phyloP scores from a whole-genome alignment of 2,888 invertebrate species.

The Drosophila vallismaia region DNA sequence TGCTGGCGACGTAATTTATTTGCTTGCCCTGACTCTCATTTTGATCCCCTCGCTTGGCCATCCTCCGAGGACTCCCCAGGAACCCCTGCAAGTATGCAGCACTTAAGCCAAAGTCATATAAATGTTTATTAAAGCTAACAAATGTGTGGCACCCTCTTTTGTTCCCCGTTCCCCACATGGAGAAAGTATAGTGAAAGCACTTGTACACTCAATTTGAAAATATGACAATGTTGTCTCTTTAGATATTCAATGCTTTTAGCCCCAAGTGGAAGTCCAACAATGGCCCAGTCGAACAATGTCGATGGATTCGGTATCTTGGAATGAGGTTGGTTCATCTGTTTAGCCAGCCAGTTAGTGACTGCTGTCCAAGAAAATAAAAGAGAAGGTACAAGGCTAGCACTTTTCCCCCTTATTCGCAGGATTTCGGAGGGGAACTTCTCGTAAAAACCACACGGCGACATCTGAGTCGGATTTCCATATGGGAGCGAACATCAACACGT shows the following conservation, averaged over 20 bases:
- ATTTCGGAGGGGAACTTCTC: constrained; percentile 16
- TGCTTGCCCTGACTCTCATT: constrained; percentile 33
- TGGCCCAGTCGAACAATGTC: constrained; percentile 50
- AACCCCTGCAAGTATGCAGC: constrained; percentile 14
- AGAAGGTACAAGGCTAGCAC: constrained; percentile 69
- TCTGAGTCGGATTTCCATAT: constrained; percentile 42
- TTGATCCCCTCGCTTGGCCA: not conserved
- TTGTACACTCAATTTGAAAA: constrained; percentile 75
- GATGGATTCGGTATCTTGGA: constrained; percentile 36
- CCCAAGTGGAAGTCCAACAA: constrained; percentile 35
- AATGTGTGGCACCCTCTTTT: constrained; percentile 43
- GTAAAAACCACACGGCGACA: constrained; percentile 53
- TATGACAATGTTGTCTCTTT: constrained; percentile 72
- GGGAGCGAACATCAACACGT: constrained; percentile 51
- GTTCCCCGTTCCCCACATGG: not conserved
- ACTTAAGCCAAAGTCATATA: constrained; percentile 69
- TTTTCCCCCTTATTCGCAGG: constrained; percentile 55
- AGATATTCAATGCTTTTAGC: constrained; percentile 76
- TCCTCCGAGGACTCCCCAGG: not conserved
- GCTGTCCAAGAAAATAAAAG: constrained; percentile 19
- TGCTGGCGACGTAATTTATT: constrained; percentile 70
- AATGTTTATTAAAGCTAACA: constrained; percentile 75
- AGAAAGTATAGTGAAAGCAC: constrained; percentile 41
- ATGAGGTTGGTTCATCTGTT: constrained; percentile 8
- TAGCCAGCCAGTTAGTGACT: constrained; percentile 33